Evolutionary conservation across 2,797 vertebrate species (phyloP).

Genomic region (Labroides dimidiatus): DNA sequence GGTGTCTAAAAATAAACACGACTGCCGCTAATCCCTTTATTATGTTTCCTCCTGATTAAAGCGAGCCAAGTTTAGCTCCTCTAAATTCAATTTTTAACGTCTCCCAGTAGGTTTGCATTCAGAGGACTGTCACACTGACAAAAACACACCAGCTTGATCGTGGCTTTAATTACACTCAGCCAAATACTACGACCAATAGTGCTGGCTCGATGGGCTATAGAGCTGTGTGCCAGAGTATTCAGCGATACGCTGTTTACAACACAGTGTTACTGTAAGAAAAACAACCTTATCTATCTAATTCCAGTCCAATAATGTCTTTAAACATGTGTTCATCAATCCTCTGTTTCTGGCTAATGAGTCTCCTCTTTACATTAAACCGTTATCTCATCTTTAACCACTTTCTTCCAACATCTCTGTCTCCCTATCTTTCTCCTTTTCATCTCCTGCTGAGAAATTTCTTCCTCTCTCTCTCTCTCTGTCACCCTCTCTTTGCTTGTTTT

Average conservation of each 20-base stretch:
- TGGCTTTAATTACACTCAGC: background rate
- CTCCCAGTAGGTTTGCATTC: conserved; percentile 9
- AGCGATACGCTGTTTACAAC: background rate
- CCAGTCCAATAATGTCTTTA: background rate
- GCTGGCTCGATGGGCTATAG: background rate
- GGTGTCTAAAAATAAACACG: conserved; percentile 69
- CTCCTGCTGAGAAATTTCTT: no score
- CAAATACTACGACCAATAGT: conserved; percentile 2
- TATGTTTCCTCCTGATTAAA: conserved; percentile 60
- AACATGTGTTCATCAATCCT: background rate
- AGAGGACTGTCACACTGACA: conserved; percentile 8
- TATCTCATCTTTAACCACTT: no score
- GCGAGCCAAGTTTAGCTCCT: conserved; percentile 50
- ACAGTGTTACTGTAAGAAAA: background rate
- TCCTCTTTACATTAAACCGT: background rate
- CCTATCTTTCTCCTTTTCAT: no score
- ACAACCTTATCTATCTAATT: background rate
- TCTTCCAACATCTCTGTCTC: no score
- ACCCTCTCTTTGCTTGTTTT: no score
- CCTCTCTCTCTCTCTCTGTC: no score
- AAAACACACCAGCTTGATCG: background rate
- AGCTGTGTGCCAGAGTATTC: background rate
- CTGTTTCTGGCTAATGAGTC: background rate
- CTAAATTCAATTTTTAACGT: conserved; percentile 25
- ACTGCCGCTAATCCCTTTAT: conserved; percentile 52